Evolutionary conservation across 2,113 vertebrate species (phyloP).

Genomic region (Centropristis striata): DNA sequence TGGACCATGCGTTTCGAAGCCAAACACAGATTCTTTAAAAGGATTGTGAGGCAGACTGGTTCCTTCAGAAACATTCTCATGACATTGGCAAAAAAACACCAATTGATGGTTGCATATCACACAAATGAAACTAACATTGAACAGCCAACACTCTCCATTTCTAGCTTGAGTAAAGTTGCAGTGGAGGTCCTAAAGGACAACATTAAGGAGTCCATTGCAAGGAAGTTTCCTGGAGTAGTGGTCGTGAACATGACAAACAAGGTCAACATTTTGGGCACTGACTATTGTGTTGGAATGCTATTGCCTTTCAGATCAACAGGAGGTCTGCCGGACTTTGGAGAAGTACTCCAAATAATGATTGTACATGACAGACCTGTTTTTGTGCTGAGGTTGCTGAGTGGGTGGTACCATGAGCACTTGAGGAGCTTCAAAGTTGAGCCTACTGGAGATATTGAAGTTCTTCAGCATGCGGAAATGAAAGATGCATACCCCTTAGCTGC

Average conservation of each 20-base stretch:
- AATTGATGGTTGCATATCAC: slow-evolving; percentile 29
- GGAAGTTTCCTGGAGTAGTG: slow-evolving; percentile 34
- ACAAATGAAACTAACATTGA: slow-evolving; percentile 5
- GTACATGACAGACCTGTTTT: slow-evolving; percentile 41
- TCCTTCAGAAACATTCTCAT: slow-evolving; percentile 42
- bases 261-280: slow-evolving; percentile 34
- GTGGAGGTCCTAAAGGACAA: slow-evolving; percentile 9
- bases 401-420: slow-evolving; percentile 27
- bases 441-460: slow-evolving; percentile 13
- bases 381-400: slow-evolving; percentile 17
- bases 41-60: slow-evolving; percentile 35
- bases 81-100: slow-evolving; percentile 43
- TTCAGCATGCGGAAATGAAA: neutral
- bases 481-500: slow-evolving; percentile 25
- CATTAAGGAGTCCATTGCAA: slow-evolving; percentile 21
- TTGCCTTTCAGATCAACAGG: slow-evolving; percentile 51
- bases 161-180: neutral
- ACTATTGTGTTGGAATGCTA: slow-evolving; percentile 52
- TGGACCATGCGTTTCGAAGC: slow-evolving; percentile 35
- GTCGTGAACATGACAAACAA: slow-evolving; percentile 49
- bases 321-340: slow-evolving; percentile 57
- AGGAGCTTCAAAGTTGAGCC: slow-evolving; percentile 49
- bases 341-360: slow-evolving; percentile 58
- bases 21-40: slow-evolving; percentile 40
- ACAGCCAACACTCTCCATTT: slow-evolving; percentile 3